A percentile compares a stretch with the other conserved stretches of the same genome.
These are phyloP conservation scores for Microtus richardsoni DNA, from an alignment of 2,113 vertebrate genomes.

Conservation along the genomic window DNA sequence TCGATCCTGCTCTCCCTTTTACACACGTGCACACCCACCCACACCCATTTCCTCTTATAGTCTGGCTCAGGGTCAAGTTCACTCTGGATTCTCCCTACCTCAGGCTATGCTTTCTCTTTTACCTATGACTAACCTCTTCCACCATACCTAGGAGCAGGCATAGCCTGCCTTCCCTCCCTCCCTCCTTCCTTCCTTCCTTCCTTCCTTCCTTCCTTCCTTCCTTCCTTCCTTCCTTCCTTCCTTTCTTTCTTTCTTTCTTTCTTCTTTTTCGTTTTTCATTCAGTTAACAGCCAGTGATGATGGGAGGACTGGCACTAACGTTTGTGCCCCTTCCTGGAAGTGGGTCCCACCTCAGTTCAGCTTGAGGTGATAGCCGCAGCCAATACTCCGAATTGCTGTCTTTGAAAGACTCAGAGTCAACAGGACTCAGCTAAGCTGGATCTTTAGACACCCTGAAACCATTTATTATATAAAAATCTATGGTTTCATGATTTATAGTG, in stretches of 20 bases:
- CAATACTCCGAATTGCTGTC: neutral
- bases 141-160: neutral
- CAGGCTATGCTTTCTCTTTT: neutral
- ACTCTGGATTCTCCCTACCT: neutral
- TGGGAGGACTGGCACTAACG: neutral
- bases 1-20: neutral
- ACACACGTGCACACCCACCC: too few relatives aligned
- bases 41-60: too few relatives aligned
- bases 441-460: neutral
- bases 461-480: neutral
- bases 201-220: too few relatives aligned
- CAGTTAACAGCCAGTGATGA: neutral
- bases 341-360: neutral
- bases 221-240: too few relatives aligned
- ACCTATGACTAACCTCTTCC: neutral
- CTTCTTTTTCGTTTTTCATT: neutral
- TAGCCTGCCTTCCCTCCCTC: too few relatives aligned
- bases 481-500: neutral
- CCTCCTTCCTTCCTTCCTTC: too few relatives aligned
- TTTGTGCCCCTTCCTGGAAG: neutral
- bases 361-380: neutral
- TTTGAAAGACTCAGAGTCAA: neutral
- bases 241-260: neutral
- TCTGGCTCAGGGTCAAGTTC: neutral
- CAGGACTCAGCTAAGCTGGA: neutral